phyloP scores from a whole-genome alignment of 2,113 vertebrate genomes.

The Crotalus horridus region DNA sequence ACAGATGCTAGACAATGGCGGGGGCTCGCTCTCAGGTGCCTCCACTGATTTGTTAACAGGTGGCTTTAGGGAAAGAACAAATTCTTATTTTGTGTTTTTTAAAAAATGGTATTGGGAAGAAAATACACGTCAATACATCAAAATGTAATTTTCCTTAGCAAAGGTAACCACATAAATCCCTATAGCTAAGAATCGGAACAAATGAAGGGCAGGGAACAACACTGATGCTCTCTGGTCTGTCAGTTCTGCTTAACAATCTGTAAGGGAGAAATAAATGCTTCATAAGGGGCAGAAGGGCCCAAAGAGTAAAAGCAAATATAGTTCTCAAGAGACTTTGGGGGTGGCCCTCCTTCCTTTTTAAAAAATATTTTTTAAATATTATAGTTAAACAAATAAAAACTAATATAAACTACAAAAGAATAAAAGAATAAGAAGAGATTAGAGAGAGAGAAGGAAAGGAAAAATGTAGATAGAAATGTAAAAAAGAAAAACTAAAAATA shows the following conservation, averaged over 20 bases:
- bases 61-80: background rate
- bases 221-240: no score
- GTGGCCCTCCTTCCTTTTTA: background rate
- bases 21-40: background rate
- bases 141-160: slow-evolving; percentile 3
- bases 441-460: background rate
- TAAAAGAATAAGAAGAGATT: background rate
- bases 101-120: background rate
- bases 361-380: background rate
- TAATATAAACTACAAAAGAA: background rate
- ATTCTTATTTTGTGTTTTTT: background rate
- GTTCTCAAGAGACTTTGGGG: background rate
- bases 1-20: background rate
- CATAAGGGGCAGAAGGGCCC: background rate
- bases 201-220: background rate
- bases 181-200: background rate
- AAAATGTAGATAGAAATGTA: background rate
- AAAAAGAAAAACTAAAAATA: background rate
- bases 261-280: background rate
- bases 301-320: background rate
- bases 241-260: background rate
- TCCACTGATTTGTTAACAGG: background rate
- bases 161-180: background rate
- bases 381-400: background rate
- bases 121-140: background rate